Evolutionary conservation across 2,888 invertebrate species (phyloP), one percentile per base, ranked within the genome.

Genomic region (Trachelus tabidus): DNA sequence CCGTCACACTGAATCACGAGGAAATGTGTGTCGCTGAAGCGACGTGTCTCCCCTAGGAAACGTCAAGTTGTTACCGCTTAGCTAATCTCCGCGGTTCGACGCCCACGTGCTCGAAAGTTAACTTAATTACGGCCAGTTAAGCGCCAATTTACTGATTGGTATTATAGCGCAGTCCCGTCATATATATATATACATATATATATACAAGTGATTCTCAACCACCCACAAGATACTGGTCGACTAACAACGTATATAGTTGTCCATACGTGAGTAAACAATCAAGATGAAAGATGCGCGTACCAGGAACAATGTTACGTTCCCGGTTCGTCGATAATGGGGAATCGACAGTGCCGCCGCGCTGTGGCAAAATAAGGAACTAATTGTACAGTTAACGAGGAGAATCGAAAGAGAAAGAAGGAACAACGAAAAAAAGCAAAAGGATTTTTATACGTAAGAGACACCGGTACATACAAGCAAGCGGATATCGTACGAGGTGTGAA

Each of bases 41-140:
- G 35, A 35, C 35, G 3, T 12, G 56, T 56, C 56, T 56, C 56
- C 56, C 56, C 56, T 56, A 56, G 56, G 23, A 56, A 56, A 23
- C 56, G 56, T 56, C 56, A 56, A 23, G 23, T 56, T 23, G 56
- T 56, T 56, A 56, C 23, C 56, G 23, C 56, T 56, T 56, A 9
- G 35, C 74, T 83, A 82, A 85, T 86, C 83, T 84, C 82, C 81
- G 80, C 78, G 75, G 74, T 79, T 40, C 56, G 75, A 40, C 83
- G 83, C 84, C 82, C 83, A 83, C 86, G 86, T 84, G 83, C 82
- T 79, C 78, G 78, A 76, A 83, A 84, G 85, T 87, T 87, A 88
- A 89, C 86, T 89, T 86, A 88, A 90, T 90, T 89, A 89, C 86
- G 82, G 83, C 81, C 89, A 89, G 89, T 90, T 88, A 89, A 88